Evolutionary conservation across 2,113 vertebrate genomes (phyloP), one percentile per base, ranked within the genome.

Genomic region (Zeus faber): DNA sequence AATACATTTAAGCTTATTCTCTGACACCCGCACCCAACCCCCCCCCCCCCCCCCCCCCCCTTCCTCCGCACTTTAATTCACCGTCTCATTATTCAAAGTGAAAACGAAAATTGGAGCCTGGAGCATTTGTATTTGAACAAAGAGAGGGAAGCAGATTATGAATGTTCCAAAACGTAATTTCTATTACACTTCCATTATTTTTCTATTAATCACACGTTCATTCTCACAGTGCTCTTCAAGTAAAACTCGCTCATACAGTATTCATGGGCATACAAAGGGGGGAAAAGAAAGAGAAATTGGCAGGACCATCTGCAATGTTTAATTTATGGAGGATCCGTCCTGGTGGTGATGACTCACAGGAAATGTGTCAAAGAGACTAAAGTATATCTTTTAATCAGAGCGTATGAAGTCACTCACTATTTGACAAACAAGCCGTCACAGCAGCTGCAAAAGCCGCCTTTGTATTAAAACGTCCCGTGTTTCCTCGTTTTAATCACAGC

Each of bases 101-200:
- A 80, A 86, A 84, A 84, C 74, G 76, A 82, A 80, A 84, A 82
- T 80, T 79, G 79, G 74, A 77, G 81, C 74, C 81, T 58, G 65
- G 57, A 87, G 85, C 81, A 82, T 84, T 85, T 86, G 81, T 86
- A 77, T 89, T 87, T 85, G 82, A 88, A 87, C 85, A 88, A 89
- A 88, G 80, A 82, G 76, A 70, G 61, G 55, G 76, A 69, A 77
- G 73, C 72, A 86, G 84, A 88, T 87, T 87, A 87, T 87, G 80
- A 78, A 83, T 86, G 81, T 87, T 85, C 33, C 69, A 76, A 82
- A 88, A 83, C 76, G 77, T 85, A 81, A 88, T 88, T 89, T 87
- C 80, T 87, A 87, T 88, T 88, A 86, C 83, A 81, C 58, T 85
- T 87, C 79, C 79, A 87, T 86, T 85, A 87, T 85, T 89, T 77